These are phyloP conservation scores for Olivierus martensii DNA, from an alignment of 1,140 invertebrate species.

Conservation along the genomic window DNA sequence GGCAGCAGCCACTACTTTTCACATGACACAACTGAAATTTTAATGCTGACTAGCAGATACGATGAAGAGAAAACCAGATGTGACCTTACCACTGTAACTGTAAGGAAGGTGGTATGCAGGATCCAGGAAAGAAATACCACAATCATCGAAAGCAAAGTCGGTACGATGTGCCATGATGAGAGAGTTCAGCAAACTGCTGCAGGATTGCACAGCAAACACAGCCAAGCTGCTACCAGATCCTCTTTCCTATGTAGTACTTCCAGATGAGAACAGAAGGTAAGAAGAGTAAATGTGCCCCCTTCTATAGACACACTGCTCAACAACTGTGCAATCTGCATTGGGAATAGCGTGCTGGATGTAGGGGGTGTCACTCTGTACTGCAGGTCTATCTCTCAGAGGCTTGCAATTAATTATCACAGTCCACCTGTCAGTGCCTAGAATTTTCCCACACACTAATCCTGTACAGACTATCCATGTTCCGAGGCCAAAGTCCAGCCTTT, in stretches of 20 bases:
- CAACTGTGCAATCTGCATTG: not conserved
- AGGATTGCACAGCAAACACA: not conserved
- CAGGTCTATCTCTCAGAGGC: not conserved
- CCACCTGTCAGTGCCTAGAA: not conserved
- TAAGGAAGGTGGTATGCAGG: constrained; percentile 14
- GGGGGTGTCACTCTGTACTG: not conserved
- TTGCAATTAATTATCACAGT: not conserved
- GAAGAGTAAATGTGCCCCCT: not conserved
- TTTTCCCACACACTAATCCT: not conserved
- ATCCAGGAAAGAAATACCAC: constrained; percentile 15
- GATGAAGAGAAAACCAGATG: not conserved
- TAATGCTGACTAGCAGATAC: not conserved
- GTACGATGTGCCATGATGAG: constrained; percentile 12
- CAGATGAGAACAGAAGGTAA: not conserved
- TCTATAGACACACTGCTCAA: not conserved
- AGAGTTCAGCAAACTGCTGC: not conserved
- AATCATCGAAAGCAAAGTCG: constrained; percentile 16
- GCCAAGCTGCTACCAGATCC: not conserved
- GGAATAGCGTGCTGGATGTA: not conserved
- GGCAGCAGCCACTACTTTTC: not conserved
- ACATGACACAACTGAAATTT: not conserved
- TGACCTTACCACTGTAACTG: constrained; percentile 10
- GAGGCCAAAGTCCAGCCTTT: not conserved
- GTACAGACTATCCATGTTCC: not conserved
- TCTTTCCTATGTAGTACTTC: not conserved